A percentile compares a stretch with the other conserved stretches of the same genome.
phyloP scores from a whole-genome alignment of 2,888 invertebrate genomes.

The Charanyca ferruginea region DNA sequence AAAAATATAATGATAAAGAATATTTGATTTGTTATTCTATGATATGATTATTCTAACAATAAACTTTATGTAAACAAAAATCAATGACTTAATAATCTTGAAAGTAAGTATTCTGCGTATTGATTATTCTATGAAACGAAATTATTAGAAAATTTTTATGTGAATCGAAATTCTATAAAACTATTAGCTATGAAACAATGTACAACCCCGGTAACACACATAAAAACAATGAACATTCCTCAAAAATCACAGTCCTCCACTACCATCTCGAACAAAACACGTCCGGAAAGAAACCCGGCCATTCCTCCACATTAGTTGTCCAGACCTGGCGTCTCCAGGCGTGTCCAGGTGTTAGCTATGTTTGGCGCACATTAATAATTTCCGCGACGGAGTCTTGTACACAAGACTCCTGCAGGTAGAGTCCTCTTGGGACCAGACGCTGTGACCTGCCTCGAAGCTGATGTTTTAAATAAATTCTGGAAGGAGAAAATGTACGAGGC shows the following conservation, averaged over 20 bases:
- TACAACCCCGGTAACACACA: too few species aligned
- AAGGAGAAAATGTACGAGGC: constrained; percentile 5
- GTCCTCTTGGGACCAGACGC: constrained; percentile 28
- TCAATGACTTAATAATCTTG: too few species aligned
- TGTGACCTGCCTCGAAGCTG: constrained; percentile 9
- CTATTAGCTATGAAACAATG: too few species aligned
- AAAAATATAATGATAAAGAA: too few species aligned
- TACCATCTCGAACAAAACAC: neutral
- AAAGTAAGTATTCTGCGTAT: too few species aligned
- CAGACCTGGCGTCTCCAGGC: constrained; percentile 25
- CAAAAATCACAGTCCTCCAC: neutral
- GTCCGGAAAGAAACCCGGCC: neutral
- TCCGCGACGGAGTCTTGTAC: constrained; percentile 57
- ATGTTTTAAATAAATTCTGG: constrained; percentile 25
- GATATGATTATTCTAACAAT: too few species aligned
- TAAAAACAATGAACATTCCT: neutral
- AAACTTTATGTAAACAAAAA: too few species aligned
- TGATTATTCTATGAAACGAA: too few species aligned
- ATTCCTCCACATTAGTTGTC: constrained; percentile 26
- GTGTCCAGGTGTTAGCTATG: constrained; percentile 54
- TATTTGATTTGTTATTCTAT: too few species aligned
- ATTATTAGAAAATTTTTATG: too few species aligned
- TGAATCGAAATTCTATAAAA: too few species aligned
- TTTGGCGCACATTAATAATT: constrained; percentile 70
- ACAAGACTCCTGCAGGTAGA: constrained; percentile 41